Base-by-base conservation (phyloP, 2,113 vertebrate genomes). In the Cottus gobio region DNA sequence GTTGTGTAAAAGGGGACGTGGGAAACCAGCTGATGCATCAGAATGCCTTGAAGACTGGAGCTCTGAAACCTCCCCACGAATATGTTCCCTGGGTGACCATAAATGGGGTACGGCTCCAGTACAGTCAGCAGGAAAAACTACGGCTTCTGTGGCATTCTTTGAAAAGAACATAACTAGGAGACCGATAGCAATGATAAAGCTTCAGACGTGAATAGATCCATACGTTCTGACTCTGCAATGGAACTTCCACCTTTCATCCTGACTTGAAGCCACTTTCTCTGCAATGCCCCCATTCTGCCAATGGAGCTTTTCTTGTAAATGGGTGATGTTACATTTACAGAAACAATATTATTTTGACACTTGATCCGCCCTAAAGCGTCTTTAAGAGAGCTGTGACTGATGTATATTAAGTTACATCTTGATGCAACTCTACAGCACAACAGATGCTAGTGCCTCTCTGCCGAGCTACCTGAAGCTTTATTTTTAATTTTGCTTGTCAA, bases 31-130 rank as follows among this genome's bases (percentile, higher is more conserved):
- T 99, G 58, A 96, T 99, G 96, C 98, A 99, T 64, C 34, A 15
- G 52, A 98, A 98, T 0, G 97, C 98, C 0, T 74, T 96, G 71
- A 71, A 80, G 65, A 99, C 98, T 0, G 2, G 74, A 0, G 93
- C 93, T 0, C 92, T 99, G 31, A 69, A 94, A 0, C 98, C 98
- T 0, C 94, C 95, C 0, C 98, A 98, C 28, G 0, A 95, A 0
- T 99, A 95, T 1, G 97, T 99, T 61, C 98, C 98, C 61, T 99
- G 98, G 98, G 80, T 99, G n/a, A 93, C 96, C 30, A 30, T 99
- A 77, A 96, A 98, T 0, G 96, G 96, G 95, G 97, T 98, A 91
- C 87, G 91, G 2, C 18, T 73, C 44, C 12, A 22, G 8, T 46
- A 26, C 10, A 65, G 16, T 44, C 11, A 20, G 34, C 9, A 4